Percentiles rank a stretch among this genome's conserved stretches.
These are phyloP conservation scores for Scytalopus superciliaris DNA, from an alignment of 2,113 vertebrate species.

Conservation along the genomic window DNA sequence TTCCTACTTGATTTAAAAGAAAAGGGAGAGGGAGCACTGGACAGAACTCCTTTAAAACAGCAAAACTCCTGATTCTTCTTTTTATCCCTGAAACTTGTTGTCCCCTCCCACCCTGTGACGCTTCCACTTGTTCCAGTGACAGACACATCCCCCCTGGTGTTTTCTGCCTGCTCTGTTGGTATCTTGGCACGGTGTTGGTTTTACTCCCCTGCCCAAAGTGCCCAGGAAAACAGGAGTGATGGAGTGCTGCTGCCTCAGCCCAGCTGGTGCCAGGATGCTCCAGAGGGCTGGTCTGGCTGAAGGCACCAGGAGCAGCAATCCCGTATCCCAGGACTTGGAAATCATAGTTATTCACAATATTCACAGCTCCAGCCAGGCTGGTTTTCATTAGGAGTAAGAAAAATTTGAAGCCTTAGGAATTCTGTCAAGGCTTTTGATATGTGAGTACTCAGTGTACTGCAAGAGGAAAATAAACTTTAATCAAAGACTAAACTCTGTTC, in stretches of 20 bases:
- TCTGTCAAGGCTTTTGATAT: background rate
- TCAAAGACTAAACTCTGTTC: background rate
- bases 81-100: background rate
- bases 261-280: background rate
- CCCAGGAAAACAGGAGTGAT: background rate
- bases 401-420: background rate
- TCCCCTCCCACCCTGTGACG: background rate
- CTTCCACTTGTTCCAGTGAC: background rate
- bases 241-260: background rate
- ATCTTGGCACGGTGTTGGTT: background rate
- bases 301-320: background rate
- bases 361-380: background rate
- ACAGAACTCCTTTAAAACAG: background rate
- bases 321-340: rapidly evolving
- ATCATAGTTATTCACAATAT: background rate
- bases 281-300: rapidly evolving
- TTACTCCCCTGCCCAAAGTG: background rate
- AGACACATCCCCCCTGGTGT: background rate
- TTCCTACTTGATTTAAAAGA: background rate
- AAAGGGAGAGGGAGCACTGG: rapidly evolving
- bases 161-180: rapidly evolving
- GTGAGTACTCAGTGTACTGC: background rate
- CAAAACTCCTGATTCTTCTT: background rate
- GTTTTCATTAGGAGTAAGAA: background rate
- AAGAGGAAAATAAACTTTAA: background rate